Base-by-base conservation (phyloP, 2,113 vertebrate genomes). In the Dolichallabes microphthalmus region DNA sequence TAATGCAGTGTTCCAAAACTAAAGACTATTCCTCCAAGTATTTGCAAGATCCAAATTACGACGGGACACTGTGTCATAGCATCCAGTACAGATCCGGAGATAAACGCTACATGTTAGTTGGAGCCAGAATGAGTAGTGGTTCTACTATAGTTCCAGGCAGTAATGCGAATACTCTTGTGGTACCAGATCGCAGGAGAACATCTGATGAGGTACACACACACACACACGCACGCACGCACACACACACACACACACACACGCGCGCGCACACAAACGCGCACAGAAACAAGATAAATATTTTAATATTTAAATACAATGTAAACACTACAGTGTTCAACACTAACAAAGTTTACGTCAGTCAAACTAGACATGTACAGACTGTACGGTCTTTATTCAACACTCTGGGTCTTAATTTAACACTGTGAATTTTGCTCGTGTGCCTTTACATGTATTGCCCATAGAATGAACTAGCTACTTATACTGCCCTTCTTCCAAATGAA, bases 61-160 rank as follows among this genome's bases (percentile, higher is more conserved):
- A 78, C 55, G 76, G 76, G 19, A 78, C 76, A 35, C 10, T 78
- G 55, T 78, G 76, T 22, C 53, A 78, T 19, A 78, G 76, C 30
- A 78, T 78, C 53, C 76, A 78, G 30, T 78, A 78, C 76, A 78
- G 76, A 78, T 78, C 76, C 0, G 76, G 76, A 58, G 76, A 78
- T 78, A 78, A 78, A 78, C 76, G 76, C 10, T 78, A 78, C 30
- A 78, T 78, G 76, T 60, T 78, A 80, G 92, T 93, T 84, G 92
- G 92, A 89, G 90, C 92, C 87, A 93, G 92, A 82, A 92, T 90
- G 91, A 93, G 93, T 88, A 85, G 91, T 79, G 92, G 92, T 84
- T 94, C 93, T 87, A 89, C 93, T 57, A 89, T 94, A 85, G 94
- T 88, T 0, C 89, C 91, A 0, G 92, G 92, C 0, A 94, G 93